Conservation (phyloP, 2,888 invertebrate genomes). For the Sphecodes monilicornis region DNA sequence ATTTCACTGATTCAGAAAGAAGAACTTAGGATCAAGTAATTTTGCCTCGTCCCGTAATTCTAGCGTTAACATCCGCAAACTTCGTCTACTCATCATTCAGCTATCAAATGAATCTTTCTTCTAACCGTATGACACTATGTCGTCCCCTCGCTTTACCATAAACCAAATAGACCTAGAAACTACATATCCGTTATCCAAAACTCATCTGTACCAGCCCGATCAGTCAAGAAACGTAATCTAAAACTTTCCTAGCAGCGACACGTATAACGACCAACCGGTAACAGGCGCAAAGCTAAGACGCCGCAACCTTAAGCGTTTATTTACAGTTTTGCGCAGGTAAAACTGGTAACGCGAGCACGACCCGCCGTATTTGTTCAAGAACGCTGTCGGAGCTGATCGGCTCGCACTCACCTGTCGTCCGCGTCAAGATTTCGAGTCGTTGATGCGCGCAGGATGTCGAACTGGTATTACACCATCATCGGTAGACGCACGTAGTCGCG, state of each 20-base stretch:
- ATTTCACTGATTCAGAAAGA: not conserved
- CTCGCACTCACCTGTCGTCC: not conserved
- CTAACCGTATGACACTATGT: not conserved
- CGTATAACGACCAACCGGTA: not conserved
- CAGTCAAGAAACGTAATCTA: not conserved
- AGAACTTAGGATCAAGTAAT: not conserved
- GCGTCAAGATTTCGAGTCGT: not conserved
- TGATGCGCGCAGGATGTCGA: not conserved
- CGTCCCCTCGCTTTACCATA: not conserved
- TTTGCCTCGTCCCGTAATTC: not conserved
- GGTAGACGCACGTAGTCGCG: not conserved
- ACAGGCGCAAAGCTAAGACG: not conserved
- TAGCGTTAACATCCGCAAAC: not conserved
- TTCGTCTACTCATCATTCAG: not conserved
- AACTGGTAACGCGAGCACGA: not conserved
- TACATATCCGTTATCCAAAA: not conserved
- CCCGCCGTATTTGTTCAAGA: not conserved
- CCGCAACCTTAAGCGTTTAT: not conserved
- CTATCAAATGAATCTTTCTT: not conserved
- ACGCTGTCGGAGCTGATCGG: not conserved
- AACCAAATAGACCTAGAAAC: not conserved
- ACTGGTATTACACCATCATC: slow-evolving; percentile 9
- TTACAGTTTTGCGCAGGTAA: not conserved
- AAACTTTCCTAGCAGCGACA: not conserved
- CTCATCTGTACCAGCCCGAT: not conserved